Conservation (phyloP, 1,140 invertebrate species). For the Pantala flavescens region DNA sequence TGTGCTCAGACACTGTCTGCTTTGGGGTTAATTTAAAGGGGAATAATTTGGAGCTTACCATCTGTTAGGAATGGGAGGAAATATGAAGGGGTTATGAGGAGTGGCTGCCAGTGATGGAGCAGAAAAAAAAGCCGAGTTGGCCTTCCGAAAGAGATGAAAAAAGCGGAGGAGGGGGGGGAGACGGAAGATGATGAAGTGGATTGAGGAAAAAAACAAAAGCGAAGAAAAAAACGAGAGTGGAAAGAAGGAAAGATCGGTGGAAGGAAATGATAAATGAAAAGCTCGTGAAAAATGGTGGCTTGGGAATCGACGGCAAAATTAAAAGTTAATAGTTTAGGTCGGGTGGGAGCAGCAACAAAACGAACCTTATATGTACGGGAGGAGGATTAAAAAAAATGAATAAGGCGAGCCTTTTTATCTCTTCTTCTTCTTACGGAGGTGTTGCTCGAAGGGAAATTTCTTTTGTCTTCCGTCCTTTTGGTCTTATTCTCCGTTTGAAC, state of each 20-base stretch:
- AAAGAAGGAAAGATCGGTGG: background rate
- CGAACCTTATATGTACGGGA: background rate
- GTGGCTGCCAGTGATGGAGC: background rate
- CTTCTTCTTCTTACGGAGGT: background rate
- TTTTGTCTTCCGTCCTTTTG: background rate
- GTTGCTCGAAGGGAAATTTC: background rate
- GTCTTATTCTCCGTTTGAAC: background rate
- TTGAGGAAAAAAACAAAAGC: background rate
- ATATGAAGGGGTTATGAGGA: background rate
- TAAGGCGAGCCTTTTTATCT: background rate
- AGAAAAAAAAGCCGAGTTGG: background rate
- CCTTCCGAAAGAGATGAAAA: background rate
- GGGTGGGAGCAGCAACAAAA: background rate
- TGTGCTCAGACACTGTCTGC: no score
- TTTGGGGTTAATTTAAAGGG: no score
- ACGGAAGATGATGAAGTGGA: constrained; percentile 5
- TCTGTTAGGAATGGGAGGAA: background rate
- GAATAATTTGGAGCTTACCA: no score
- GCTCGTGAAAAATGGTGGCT: background rate
- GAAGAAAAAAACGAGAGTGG: background rate
- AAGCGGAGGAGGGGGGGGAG: background rate
- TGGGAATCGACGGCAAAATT: background rate
- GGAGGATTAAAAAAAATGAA: background rate
- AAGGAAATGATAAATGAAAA: constrained; percentile 10
- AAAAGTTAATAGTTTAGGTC: constrained; percentile 8